Evolutionary conservation across 2,113 vertebrate species (phyloP).

Genomic region (Cephalopholis sonnerati): DNA sequence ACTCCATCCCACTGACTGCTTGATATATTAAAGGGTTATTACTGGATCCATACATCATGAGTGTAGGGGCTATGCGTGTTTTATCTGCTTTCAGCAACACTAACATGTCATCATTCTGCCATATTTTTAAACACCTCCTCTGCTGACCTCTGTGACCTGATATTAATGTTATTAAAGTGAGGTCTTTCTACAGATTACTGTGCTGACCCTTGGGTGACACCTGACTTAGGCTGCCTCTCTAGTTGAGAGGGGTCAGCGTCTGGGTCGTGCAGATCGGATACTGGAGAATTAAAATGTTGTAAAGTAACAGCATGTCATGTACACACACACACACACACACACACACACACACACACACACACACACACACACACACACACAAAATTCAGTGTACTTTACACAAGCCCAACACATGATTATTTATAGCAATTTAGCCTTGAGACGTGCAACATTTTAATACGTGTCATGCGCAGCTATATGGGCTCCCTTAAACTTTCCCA

Average conservation of each 20-base stretch:
- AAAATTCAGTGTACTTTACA: conserved; percentile 13
- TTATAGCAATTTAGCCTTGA: conserved; percentile 48
- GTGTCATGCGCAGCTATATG: conserved; percentile 44
- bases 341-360: background rate
- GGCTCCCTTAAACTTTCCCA: conserved; percentile 47
- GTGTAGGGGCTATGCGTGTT: too few species aligned
- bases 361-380: background rate
- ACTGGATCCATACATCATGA: background rate
- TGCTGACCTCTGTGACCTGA: conserved; percentile 30
- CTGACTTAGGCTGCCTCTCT: conserved; percentile 12
- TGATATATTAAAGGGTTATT: background rate
- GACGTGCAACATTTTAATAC: conserved; percentile 41
- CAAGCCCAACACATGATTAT: conserved; percentile 12
- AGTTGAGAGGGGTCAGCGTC: conserved; percentile 43
- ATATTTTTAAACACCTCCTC: background rate
- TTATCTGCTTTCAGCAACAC: background rate
- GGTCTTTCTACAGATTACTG: conserved; percentile 26
- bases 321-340: background rate
- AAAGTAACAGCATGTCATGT: background rate
- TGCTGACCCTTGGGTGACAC: conserved; percentile 33
- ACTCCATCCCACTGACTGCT: background rate
- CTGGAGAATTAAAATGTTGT: background rate
- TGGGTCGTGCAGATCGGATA: conserved; percentile 23
- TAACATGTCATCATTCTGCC: background rate
- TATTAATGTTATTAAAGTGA: conserved; percentile 19